Evolutionary conservation across 2,113 vertebrate genomes (phyloP).

Genomic region (Anthoscopus minutus): DNA sequence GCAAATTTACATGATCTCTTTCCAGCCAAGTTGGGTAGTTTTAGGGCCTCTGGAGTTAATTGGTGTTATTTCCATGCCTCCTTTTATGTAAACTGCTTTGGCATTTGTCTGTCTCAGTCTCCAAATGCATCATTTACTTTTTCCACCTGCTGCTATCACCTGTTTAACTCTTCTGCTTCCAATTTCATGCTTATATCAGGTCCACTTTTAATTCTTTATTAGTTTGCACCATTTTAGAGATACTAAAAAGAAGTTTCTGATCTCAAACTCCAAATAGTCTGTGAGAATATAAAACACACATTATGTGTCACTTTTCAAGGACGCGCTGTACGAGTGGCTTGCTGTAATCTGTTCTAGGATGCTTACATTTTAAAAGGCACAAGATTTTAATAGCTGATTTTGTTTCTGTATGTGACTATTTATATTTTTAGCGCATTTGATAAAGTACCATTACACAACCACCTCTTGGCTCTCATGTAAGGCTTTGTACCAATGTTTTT

Average conservation of each 20-base stretch:
- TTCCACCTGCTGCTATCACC: not conserved
- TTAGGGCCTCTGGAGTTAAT: not conserved
- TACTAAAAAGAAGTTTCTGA: not conserved
- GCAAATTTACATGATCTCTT: not conserved
- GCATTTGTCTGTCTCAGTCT: not conserved
- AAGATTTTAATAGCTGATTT: conserved; percentile 32
- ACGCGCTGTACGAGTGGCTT: not conserved
- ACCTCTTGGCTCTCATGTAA: not conserved
- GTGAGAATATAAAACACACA: not conserved
- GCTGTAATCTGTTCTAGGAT: not conserved
- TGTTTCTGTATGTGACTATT: conserved; percentile 18
- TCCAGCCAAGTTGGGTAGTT: not conserved
- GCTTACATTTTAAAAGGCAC: conserved; percentile 24
- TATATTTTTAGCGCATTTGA: conserved; percentile 27
- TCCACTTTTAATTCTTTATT: not conserved
- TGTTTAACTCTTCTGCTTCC: not conserved
- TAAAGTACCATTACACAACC: not conserved
- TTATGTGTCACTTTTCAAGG: not conserved
- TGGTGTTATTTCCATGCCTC: not conserved
- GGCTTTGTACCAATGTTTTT: not conserved
- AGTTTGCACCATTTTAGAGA: not conserved
- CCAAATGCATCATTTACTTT: not conserved
- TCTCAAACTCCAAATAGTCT: not conserved
- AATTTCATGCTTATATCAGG: not conserved
- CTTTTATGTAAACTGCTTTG: not conserved